Evolutionary conservation across 2,113 vertebrate species (phyloP).

Genomic region (Rhineura floridana): DNA sequence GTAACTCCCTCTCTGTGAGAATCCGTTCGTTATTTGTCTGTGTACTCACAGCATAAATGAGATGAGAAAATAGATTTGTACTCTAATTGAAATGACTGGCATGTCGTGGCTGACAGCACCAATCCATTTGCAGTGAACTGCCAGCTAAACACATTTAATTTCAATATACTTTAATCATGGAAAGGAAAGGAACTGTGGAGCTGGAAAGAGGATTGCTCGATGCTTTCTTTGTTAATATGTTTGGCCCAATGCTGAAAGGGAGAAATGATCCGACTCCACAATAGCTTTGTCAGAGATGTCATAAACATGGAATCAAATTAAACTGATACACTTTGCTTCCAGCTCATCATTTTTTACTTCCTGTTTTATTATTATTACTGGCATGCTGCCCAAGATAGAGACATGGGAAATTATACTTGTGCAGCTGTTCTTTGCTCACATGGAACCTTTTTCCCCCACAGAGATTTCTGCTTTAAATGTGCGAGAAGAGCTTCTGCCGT

Average conservation of each 20-base stretch:
- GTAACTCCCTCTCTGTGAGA: neutral
- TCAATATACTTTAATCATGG: neutral
- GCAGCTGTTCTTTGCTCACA: neutral
- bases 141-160: neutral
- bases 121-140: neutral
- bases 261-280: neutral
- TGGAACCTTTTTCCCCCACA: neutral
- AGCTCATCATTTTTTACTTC: neutral
- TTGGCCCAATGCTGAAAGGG: neutral
- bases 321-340: neutral
- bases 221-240: neutral
- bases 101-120: neutral
- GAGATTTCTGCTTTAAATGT: neutral
- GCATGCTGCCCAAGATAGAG: neutral
- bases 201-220: neutral
- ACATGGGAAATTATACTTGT: neutral
- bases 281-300: neutral
- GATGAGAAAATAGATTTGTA: neutral
- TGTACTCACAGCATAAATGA: neutral
- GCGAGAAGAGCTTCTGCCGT: neutral
- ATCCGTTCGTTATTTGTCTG: neutral
- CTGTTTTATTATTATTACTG: neutral
- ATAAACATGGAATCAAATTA: neutral
- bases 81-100: neutral
- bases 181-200: neutral